These are phyloP conservation scores for Caenorhabditis inopinata DNA, from an alignment of 1,140 invertebrate genomes.

Conservation along the genomic window DNA sequence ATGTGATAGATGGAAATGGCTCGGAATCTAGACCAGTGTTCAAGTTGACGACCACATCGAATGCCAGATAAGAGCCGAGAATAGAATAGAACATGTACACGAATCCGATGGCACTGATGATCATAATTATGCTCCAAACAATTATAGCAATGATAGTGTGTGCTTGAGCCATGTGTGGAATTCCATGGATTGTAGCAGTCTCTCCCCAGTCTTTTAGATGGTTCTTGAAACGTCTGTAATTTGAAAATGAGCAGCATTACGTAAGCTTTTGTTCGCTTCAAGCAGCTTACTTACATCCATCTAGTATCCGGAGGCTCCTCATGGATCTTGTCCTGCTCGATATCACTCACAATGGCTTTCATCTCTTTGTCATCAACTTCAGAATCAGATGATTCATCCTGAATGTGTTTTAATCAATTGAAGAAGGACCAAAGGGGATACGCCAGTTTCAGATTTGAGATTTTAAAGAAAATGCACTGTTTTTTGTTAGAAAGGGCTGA, in stretches of 20 bases:
- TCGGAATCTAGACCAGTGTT: slow-evolving; percentile 40
- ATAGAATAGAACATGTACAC: slow-evolving; percentile 48
- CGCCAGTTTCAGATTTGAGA: too few relatives aligned
- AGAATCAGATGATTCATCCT: slow-evolving; percentile 23
- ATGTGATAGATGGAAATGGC: slow-evolving; percentile 48
- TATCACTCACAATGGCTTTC: slow-evolving; percentile 47
- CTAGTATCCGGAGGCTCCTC: slow-evolving; percentile 33
- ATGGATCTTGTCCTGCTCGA: slow-evolving; percentile 30
- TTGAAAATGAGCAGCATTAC: too few relatives aligned
- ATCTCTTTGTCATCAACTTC: slow-evolving; percentile 39
- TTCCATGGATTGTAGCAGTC: slow-evolving; percentile 42
- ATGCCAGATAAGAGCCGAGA: slow-evolving; percentile 40
- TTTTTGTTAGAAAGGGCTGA: too few relatives aligned
- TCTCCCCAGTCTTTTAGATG: slow-evolving; percentile 43
- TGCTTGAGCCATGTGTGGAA: slow-evolving; percentile 50
- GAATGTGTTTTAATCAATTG: not conserved
- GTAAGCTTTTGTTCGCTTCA: too few relatives aligned
- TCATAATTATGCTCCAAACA: slow-evolving; percentile 47
- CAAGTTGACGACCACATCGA: slow-evolving; percentile 46
- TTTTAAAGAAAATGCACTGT: too few relatives aligned
- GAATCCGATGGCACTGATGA: slow-evolving; percentile 45
- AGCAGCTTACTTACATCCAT: slow-evolving; percentile 47
- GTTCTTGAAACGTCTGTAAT: slow-evolving; percentile 44
- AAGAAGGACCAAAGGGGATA: too few relatives aligned
- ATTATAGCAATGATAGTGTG: slow-evolving; percentile 33